Evolutionary conservation across 2,888 invertebrate species (phyloP).

Genomic region (Pogonocherus hispidulus): DNA sequence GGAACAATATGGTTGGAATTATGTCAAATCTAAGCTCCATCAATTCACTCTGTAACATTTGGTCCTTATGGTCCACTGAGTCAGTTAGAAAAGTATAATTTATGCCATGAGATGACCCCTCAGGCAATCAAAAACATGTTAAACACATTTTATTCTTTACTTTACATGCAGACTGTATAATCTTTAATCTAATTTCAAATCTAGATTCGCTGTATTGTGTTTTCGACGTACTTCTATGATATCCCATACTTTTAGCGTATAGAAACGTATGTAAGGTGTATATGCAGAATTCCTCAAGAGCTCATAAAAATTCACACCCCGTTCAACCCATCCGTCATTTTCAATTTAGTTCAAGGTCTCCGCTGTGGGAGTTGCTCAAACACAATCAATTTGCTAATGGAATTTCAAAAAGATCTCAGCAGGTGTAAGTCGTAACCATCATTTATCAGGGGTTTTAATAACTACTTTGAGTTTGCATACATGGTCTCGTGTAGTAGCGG

Average conservation of each 20-base stretch:
- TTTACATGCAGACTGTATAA: too few species aligned
- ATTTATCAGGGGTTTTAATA: background rate
- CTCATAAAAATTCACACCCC: background rate
- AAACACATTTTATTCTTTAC: too few species aligned
- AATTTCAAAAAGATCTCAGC: background rate
- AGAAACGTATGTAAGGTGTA: conserved; percentile 16
- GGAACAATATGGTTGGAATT: too few species aligned
- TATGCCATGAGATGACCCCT: too few species aligned
- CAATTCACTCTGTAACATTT: too few species aligned
- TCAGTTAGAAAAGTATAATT: too few species aligned
- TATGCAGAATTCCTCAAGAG: background rate
- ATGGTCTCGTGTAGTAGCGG: background rate
- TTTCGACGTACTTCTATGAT: too few species aligned
- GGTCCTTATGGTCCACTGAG: too few species aligned
- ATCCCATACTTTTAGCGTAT: conserved; percentile 14
- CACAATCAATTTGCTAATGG: background rate
- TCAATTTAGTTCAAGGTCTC: background rate
- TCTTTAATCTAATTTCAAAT: too few species aligned
- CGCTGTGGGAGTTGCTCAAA: background rate
- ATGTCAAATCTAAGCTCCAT: too few species aligned
- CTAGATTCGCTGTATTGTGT: too few species aligned
- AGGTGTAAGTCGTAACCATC: background rate
- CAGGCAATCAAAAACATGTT: too few species aligned
- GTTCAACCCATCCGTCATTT: conserved; percentile 25
- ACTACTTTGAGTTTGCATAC: background rate